Conservation (phyloP, 2,797 vertebrate genomes). For the Crax fasciolata region DNA sequence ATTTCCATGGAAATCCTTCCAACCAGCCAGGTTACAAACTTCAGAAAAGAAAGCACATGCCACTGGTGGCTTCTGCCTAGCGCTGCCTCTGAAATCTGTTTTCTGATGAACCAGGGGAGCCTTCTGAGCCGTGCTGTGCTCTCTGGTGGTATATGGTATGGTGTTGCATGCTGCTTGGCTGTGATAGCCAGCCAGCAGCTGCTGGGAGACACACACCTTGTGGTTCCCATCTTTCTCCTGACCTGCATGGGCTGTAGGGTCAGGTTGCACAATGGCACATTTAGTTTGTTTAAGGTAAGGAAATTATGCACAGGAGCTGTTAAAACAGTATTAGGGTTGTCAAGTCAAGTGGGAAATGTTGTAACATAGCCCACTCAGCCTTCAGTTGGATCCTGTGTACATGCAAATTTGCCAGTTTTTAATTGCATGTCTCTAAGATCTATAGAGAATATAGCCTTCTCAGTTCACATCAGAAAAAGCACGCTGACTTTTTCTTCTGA, state of each 20-base stretch:
- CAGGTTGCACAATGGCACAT: constrained; percentile 1
- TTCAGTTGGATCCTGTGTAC: constrained; percentile 32
- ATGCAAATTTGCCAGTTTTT: constrained; percentile 68
- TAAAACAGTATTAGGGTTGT: constrained; percentile 63
- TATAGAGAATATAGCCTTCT: constrained; percentile 45
- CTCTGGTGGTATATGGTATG: fast-evolving
- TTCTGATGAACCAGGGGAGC: not conserved
- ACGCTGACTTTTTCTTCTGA: not conserved
- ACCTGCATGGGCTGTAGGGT: fast-evolving
- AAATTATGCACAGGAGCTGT: constrained; percentile 37
- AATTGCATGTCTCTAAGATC: constrained; percentile 64
- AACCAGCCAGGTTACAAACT: not conserved
- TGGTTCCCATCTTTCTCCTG: not conserved
- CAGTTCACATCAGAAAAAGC: constrained; percentile 46
- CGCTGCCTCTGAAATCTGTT: not conserved
- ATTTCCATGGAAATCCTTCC: not conserved
- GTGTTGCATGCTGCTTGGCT: fast-evolving
- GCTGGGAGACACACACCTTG: not conserved
- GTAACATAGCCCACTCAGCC: constrained; percentile 48
- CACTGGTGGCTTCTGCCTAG: not conserved
- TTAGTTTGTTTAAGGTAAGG: constrained; percentile 48
- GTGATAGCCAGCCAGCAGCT: not conserved
- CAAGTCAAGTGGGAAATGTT: constrained; percentile 53
- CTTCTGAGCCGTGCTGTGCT: not conserved
- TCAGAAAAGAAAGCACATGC: not conserved